A percentile compares a stretch with the other conserved stretches of the same genome.
phyloP scores from a whole-genome alignment of 2,113 vertebrate species.

The Camarhynchus parvulus region DNA sequence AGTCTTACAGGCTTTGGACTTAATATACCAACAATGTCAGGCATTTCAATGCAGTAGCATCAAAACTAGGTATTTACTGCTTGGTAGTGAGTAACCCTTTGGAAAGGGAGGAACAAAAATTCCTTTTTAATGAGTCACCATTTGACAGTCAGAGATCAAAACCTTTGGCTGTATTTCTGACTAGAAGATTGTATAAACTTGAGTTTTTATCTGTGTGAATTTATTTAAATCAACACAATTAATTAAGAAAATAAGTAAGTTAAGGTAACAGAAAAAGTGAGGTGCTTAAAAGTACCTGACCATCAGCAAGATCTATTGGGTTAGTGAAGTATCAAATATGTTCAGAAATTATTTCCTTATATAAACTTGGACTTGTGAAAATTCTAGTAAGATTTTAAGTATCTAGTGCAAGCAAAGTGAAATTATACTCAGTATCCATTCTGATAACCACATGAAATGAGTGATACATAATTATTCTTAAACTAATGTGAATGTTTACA shows the following conservation, averaged over 20 bases:
- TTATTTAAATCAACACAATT: constrained; percentile 8
- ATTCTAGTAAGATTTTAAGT: neutral
- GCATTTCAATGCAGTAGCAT: constrained; percentile 47
- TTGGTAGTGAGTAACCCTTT: constrained; percentile 52
- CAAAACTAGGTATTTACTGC: constrained; percentile 62
- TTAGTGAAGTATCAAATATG: neutral
- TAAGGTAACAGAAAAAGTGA: neutral
- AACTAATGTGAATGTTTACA: neutral
- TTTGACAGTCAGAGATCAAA: constrained; percentile 64
- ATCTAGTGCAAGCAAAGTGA: constrained; percentile 1
- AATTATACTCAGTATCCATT: neutral
- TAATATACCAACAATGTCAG: constrained; percentile 22
- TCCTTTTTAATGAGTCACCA: constrained; percentile 69
- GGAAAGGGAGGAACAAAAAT: constrained; percentile 64
- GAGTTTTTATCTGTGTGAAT: neutral
- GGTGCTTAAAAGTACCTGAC: neutral
- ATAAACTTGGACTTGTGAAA: neutral
- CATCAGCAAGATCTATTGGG: neutral
- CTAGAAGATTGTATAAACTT: constrained; percentile 7
- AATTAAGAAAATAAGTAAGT: constrained; percentile 14
- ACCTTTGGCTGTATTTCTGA: constrained; percentile 57
- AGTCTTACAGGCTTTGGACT: neutral
- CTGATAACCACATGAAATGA: neutral
- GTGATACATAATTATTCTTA: neutral
- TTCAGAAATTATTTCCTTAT: neutral